Evolutionary conservation across 23 tunicate genomes (phyloP).

Genomic region (Oikopleura dioica): DNA sequence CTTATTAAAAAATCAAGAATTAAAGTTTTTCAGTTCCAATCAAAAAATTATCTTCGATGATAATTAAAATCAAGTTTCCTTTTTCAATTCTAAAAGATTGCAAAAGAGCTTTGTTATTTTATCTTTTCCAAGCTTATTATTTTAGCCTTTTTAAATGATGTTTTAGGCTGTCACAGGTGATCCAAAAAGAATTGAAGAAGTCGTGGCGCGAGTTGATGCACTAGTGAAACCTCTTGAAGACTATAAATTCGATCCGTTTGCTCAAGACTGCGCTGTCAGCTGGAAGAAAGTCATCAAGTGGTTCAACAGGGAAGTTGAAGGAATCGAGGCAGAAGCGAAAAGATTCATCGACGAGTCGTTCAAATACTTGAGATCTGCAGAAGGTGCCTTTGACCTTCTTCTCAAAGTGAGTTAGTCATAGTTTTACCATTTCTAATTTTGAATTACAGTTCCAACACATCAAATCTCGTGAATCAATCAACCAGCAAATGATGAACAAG

Average conservation of each 20-base stretch:
- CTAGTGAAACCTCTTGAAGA: conserved; percentile 59
- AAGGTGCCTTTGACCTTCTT: conserved; percentile 91
- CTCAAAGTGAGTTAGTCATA: no score
- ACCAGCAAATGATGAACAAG: conserved; percentile 84
- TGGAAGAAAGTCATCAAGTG: conserved; percentile 75
- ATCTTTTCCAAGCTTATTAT: no score
- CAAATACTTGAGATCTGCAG: conserved; percentile 76
- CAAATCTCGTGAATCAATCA: conserved; percentile 67
- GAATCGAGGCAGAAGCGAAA: conserved; percentile 91
- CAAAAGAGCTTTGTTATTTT: no score
- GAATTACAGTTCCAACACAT: conserved; percentile 87
- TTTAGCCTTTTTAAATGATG: no score
- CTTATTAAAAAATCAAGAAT: no score
- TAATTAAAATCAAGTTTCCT: no score
- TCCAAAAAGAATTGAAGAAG: conserved; percentile 87
- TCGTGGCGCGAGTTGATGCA: conserved; percentile 59
- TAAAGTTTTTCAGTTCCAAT: no score
- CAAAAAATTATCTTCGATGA: no score
- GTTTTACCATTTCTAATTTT: no score
- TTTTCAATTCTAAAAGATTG: no score
- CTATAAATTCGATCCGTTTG: conserved; percentile 70
- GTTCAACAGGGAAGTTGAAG: conserved; percentile 77
- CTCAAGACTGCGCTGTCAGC: conserved; percentile 21
- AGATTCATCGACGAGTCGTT: conserved; percentile 86
- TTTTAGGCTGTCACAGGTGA: conserved; percentile 97